Conservation (phyloP, 2,113 vertebrate species). For the Amphilophus citrinellus region DNA sequence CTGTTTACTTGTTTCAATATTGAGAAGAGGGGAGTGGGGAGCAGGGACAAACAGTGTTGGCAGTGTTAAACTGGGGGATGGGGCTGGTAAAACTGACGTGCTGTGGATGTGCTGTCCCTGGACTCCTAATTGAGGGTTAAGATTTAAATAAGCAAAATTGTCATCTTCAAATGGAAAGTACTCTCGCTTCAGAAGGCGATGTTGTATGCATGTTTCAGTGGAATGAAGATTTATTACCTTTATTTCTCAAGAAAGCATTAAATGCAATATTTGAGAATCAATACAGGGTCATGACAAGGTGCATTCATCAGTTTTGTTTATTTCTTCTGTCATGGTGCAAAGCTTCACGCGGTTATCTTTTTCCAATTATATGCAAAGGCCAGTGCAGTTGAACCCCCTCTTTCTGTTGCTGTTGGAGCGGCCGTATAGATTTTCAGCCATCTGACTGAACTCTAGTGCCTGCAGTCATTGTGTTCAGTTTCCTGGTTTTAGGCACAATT, state of each 20-base stretch:
- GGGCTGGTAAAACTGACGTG: constrained; percentile 53
- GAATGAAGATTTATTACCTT: constrained; percentile 60
- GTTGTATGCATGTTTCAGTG: constrained; percentile 25
- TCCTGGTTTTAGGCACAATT: constrained; percentile 33
- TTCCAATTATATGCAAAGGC: constrained; percentile 68
- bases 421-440: constrained; percentile 73
- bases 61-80: constrained; percentile 62
- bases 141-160: constrained; percentile 48
- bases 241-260: constrained; percentile 61
- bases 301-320: constrained; percentile 77
- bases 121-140: constrained; percentile 64
- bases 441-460: constrained; percentile 60
- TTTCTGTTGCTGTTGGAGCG: constrained; percentile 43
- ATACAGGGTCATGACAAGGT: constrained; percentile 60
- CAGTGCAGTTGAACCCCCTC: constrained; percentile 15
- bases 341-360: constrained; percentile 47
- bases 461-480: constrained; percentile 48
- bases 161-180: constrained; percentile 17
- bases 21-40: constrained; percentile 30
- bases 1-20: constrained; percentile 71
- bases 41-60: constrained; percentile 44
- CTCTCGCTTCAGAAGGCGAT: not conserved
- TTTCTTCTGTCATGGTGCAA: constrained; percentile 45
- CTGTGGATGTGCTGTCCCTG: constrained; percentile 30
- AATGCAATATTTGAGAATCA: constrained; percentile 70